Evolutionary conservation across 2,797 vertebrate species (phyloP), one percentile per base, ranked within the genome.

Genomic region (Poeciliopsis presidionis): DNA sequence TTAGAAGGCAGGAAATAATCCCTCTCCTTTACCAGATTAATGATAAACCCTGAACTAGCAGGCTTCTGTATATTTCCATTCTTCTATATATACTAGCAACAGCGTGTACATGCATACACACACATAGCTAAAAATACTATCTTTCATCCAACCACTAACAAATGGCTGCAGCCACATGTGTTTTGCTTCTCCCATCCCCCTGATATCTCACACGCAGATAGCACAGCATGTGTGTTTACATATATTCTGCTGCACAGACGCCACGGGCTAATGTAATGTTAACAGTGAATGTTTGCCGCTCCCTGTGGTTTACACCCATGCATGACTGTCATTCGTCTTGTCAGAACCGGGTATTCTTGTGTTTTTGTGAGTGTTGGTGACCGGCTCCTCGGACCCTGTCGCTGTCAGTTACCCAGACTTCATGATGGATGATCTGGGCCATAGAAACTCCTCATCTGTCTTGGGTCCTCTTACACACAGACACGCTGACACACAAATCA

Each of bases 361-460:
- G 36, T 73, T 65, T 75, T 22, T 59, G 67, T 73, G 61, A 74
- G 71, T 88, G 78, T 80, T 45, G 79, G 76, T 88, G 79, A 74
- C 93, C 94, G 94, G 94, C 91, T 93, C 49, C 20, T 53, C 7
- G 93, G 90, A 91, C 90, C 84, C 84, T 80, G 85, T 93, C 88
- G 88, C 86, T 74, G 92, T 94, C 93, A 94, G 88, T 91, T 82
- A 86, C 89, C 93, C 90, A 87, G 78, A 86, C 76, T 87, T 84
- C 78, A 81, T 95, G 94, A 96, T 94, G 91, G 91, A 95, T 94
- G 92, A 88, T 88, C 77, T 16, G 28, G 61, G 59, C 83, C 83
- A 55, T 65, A 82, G 89, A 84, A 90, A 84, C 86, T 75, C 86
- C 76, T 84, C 61, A 77, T 81, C 78, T 41, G 14, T 87, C 74